Conservation (phyloP, 2,797 vertebrate genomes). For the Myotis planiceps region DNA sequence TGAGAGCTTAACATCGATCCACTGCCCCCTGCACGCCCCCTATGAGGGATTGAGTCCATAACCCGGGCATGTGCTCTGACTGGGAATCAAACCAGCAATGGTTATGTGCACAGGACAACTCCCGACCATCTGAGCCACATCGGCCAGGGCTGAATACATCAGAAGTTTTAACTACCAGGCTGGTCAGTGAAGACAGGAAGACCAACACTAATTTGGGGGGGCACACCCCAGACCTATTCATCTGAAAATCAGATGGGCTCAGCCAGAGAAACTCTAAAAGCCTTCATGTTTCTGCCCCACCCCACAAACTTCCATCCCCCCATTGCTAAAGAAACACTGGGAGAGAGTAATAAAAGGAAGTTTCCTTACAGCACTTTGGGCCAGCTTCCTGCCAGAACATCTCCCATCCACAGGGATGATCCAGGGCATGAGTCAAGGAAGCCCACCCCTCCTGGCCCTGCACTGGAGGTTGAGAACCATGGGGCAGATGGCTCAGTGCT, state of each 20-base stretch:
- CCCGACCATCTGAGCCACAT: too few relatives aligned
- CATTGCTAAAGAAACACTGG: neutral
- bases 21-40: too few relatives aligned
- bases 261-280: neutral
- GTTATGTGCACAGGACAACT: too few relatives aligned
- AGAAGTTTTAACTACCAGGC: neutral
- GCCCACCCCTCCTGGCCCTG: neutral
- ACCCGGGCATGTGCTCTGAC: too few relatives aligned
- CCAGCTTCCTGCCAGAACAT: neutral
- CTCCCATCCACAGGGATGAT: neutral
- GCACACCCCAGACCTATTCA: rapidly evolving
- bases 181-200: neutral
- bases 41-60: too few relatives aligned
- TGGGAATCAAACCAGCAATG: too few relatives aligned
- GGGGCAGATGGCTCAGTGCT: neutral
- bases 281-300: neutral
- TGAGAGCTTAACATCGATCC: too few relatives aligned
- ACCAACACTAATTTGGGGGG: rapidly evolving
- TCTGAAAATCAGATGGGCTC: neutral
- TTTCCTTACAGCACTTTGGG: neutral
- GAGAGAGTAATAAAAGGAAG: neutral
- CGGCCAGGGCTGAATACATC: too few relatives aligned
- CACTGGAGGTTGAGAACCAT: rapidly evolving
- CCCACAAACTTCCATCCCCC: neutral
- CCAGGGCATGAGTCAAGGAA: neutral